Conservation (phyloP, 2,113 vertebrate genomes). For the Callaeas wilsoni region DNA sequence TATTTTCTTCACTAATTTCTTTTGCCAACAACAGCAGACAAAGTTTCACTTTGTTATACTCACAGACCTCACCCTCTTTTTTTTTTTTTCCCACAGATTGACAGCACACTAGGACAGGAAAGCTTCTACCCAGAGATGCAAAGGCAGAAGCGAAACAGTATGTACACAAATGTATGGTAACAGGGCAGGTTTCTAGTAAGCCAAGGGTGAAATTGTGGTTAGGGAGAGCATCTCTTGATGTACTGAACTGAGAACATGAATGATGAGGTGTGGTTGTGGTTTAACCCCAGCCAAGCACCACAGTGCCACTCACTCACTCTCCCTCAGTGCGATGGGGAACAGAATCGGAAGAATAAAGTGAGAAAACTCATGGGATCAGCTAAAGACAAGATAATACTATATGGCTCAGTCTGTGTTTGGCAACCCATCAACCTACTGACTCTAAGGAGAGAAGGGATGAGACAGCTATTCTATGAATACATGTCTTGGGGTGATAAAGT, state of each 20-base stretch:
- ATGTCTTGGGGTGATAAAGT: too few relatives aligned
- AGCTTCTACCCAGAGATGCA: background rate
- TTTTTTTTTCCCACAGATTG: background rate
- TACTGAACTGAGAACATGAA: background rate
- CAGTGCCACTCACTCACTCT: fast-evolving
- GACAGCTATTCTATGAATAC: background rate
- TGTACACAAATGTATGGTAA: background rate
- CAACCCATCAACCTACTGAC: background rate
- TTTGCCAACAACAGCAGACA: background rate
- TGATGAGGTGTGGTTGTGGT: background rate
- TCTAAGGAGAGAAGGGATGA: background rate
- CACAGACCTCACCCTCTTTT: background rate
- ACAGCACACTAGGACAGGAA: background rate
- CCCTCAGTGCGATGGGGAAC: fast-evolving
- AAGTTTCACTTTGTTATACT: background rate
- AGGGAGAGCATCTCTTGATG: background rate
- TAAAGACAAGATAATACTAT: background rate
- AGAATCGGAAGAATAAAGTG: background rate
- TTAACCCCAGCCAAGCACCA: background rate
- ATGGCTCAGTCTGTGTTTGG: background rate
- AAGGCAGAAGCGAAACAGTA: slow-evolving; percentile 62
- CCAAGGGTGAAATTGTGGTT: background rate
- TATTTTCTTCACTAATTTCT: background rate
- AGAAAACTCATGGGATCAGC: background rate
- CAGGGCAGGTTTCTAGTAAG: background rate